A percentile compares a stretch with the other conserved stretches of the same genome.
Conservation (phyloP, 2,888 invertebrate species). For the Agrotis segetum region DNA sequence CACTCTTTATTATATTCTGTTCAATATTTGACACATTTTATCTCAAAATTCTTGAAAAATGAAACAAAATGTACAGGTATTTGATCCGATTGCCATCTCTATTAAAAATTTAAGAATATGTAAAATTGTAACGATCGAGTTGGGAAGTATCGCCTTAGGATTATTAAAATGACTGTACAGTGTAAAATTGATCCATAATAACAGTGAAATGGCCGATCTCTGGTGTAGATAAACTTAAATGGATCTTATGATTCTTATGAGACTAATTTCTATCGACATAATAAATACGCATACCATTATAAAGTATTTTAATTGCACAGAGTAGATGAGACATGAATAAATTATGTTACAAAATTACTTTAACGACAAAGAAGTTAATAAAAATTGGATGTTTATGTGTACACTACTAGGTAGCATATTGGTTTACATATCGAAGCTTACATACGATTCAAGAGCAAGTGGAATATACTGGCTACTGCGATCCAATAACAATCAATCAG, state of each 20-base stretch:
- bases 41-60: slow-evolving; percentile 17
- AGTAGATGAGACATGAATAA: background rate
- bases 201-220: slow-evolving; percentile 58
- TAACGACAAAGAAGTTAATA: background rate
- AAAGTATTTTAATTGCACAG: background rate
- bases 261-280: slow-evolving; percentile 44
- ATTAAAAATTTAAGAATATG: slow-evolving; percentile 70
- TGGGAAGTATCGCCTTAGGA: slow-evolving; percentile 70
- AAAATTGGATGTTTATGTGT: too few relatives aligned
- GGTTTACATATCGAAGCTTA: slow-evolving; percentile 24
- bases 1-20: slow-evolving; percentile 54
- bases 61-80: slow-evolving; percentile 20
- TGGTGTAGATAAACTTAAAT: slow-evolving; percentile 52
- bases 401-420: slow-evolving; percentile 15
- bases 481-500: slow-evolving; percentile 85
- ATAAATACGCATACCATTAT: slow-evolving; percentile 20
- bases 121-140: slow-evolving; percentile 62
- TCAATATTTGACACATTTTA: slow-evolving; percentile 59
- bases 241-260: slow-evolving; percentile 44
- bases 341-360: background rate
- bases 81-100: slow-evolving; percentile 51
- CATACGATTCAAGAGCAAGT: slow-evolving; percentile 48
- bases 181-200: slow-evolving; percentile 62
- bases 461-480: slow-evolving; percentile 45
- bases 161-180: slow-evolving; percentile 64